Conservation (phyloP, 2,113 vertebrate species). For the Sebastes fasciatus region DNA sequence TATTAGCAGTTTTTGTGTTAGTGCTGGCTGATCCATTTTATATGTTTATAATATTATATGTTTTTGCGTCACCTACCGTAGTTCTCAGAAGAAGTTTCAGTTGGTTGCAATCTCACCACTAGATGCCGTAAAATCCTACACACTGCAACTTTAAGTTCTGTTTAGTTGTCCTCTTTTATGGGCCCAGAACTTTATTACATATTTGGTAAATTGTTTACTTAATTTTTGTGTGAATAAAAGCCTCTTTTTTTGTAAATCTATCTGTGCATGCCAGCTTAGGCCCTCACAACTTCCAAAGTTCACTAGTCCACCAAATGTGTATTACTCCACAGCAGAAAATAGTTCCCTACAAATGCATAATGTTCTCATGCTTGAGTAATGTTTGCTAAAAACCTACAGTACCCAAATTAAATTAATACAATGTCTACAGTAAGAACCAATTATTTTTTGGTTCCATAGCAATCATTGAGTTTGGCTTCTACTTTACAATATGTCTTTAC, state of each 20-base stretch:
- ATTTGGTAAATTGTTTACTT: not conserved
- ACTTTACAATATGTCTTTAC: not conserved
- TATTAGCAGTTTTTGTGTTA: not conserved
- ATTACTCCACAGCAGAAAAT: conserved; percentile 4
- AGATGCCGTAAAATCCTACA: too few species aligned
- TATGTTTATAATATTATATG: too few species aligned
- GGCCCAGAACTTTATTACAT: not conserved
- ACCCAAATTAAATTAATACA: not conserved
- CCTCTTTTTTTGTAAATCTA: not conserved
- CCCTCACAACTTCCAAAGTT: not conserved
- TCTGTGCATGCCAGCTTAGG: not conserved
- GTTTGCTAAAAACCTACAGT: conserved; percentile 4
- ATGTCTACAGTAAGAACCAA: not conserved
- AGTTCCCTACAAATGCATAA: not conserved
- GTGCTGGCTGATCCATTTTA: not conserved
- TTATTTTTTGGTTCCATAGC: not conserved
- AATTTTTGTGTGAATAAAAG: not conserved
- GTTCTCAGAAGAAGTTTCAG: too few species aligned
- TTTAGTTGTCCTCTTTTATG: not conserved
- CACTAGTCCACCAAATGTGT: not conserved
- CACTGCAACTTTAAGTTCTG: not conserved
- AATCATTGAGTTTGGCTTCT: not conserved
- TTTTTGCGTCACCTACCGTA: too few species aligned
- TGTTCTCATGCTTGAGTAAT: not conserved
- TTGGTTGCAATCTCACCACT: too few species aligned